Evolutionary conservation across 2,113 vertebrate genomes (phyloP).

Genomic region (Tupaia chinensis): DNA sequence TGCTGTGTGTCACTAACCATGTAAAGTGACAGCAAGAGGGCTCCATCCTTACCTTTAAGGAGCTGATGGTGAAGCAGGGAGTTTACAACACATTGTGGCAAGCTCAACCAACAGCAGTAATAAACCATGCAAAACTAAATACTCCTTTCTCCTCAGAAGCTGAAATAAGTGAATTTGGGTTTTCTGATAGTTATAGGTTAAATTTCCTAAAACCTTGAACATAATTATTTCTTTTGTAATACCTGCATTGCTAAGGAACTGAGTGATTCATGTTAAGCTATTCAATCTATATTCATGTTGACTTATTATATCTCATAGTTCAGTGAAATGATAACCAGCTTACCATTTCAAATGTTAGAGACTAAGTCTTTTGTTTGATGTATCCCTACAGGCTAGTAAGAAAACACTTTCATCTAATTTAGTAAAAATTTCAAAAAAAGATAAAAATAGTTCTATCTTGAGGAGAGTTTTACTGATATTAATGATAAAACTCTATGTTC

Average conservation of each 20-base stretch:
- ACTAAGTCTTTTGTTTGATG: neutral
- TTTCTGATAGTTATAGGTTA: neutral
- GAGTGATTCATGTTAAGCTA: neutral
- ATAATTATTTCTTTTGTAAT: neutral
- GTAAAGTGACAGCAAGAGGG: neutral
- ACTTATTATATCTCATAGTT: neutral
- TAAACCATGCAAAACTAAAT: neutral
- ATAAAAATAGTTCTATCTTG: neutral
- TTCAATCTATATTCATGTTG: neutral
- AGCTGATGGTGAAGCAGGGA: neutral
- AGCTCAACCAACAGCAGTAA: neutral
- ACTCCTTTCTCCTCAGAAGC: neutral
- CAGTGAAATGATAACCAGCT: neutral
- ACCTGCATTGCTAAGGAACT: neutral
- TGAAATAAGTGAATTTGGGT: neutral
- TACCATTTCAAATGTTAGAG: neutral
- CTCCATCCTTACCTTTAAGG: neutral
- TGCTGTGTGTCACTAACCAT: neutral
- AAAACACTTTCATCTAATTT: neutral
- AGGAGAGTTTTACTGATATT: neutral
- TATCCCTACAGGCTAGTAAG: neutral
- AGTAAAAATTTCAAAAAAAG: neutral
- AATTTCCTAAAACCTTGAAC: neutral
- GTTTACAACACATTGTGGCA: neutral
- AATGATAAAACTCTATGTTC: neutral